Evolutionary conservation across 2,797 vertebrate species (phyloP), one percentile per base, ranked within the genome.

Genomic region (Miichthys miiuy): DNA sequence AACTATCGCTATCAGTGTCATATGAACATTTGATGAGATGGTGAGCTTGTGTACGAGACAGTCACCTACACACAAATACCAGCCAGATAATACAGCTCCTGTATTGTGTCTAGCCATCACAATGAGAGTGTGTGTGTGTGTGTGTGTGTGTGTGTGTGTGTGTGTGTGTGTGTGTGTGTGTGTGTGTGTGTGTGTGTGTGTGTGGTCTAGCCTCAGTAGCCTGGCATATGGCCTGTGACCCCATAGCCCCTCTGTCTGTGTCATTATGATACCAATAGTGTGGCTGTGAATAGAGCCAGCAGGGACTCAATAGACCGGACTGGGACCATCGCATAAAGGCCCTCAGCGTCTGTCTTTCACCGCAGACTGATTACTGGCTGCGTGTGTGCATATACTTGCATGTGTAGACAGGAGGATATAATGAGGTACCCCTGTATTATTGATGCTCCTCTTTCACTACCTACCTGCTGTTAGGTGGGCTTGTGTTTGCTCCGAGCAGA

Each of bases 371-470:
- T 93, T 90, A 91, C 83, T 68, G 88, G 80, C 72, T 80, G 84
- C 20, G 63, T 83, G 86, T 55, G 79, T 64, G 74, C 72, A 68
- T 79, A 82, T 72, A 75, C 84, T 63, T 84, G 84, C 77, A 65
- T 81, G 88, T 89, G 89, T 68, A 80, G 91, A 89, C 82, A 68
- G 80, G 50, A 82, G 84, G 91, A 88, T 84, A 88, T 88, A 94
- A 96, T 94, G 91, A 93, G 91, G 79, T 81, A 21, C 72, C 74
- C 72, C 83, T 97, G 84, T 94, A 95, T 97, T 96, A 96, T 96
- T 96, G 91, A 96, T 95, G 91, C 82, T 77, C 79, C 46, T 85
- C 71, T 72, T 51, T 80, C 71, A 75, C 89, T 93, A 89, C 92
- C 93, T 92, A 93, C 94, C 94, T 95, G 95, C 72, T 96, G 96